phyloP scores from a whole-genome alignment of 1,140 invertebrate species.

The Drosophila kikkawai region DNA sequence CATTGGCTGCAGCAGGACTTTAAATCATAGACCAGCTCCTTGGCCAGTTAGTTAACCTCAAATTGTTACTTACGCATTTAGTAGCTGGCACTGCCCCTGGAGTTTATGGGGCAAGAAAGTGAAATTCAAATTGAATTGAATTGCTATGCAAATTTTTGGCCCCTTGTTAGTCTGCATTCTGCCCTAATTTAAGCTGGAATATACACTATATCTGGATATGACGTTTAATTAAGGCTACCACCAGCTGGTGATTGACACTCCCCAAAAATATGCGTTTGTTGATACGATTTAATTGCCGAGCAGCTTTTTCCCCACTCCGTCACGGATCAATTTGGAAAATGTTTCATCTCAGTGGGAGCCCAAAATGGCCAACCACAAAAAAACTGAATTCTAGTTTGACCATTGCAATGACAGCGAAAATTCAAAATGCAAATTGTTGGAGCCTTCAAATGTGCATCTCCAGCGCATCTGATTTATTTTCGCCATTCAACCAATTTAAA shows the following conservation, averaged over 20 bases:
- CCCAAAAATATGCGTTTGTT: constrained; percentile 30
- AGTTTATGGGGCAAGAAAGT: constrained; percentile 48
- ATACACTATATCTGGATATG: constrained; percentile 24
- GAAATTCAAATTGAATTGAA: constrained; percentile 67
- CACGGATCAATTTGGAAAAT: constrained; percentile 25
- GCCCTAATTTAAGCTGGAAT: constrained; percentile 1
- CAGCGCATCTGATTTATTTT: constrained; percentile 38
- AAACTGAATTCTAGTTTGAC: constrained; percentile 23
- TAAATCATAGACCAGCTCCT: constrained; percentile 58
- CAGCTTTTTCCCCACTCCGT: constrained; percentile 17
- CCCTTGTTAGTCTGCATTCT: not conserved
- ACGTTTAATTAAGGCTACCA: constrained; percentile 58
- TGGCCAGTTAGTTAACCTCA: constrained; percentile 59
- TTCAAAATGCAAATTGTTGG: constrained; percentile 5
- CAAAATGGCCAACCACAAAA: constrained; percentile 40
- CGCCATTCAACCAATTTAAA: constrained; percentile 39
- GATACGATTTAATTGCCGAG: constrained; percentile 58
- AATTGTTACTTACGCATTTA: constrained; percentile 61
- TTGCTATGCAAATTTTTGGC: constrained; percentile 63
- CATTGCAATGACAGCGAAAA: constrained; percentile 1
- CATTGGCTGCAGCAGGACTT: constrained; percentile 56
- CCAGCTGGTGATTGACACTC: constrained; percentile 33
- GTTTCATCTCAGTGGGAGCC: constrained; percentile 27
- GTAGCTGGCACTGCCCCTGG: constrained; percentile 44
- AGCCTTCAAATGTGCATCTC: constrained; percentile 6